Evolutionary conservation across 2,888 invertebrate species (phyloP).

Genomic region (Zygaena filipendulae): DNA sequence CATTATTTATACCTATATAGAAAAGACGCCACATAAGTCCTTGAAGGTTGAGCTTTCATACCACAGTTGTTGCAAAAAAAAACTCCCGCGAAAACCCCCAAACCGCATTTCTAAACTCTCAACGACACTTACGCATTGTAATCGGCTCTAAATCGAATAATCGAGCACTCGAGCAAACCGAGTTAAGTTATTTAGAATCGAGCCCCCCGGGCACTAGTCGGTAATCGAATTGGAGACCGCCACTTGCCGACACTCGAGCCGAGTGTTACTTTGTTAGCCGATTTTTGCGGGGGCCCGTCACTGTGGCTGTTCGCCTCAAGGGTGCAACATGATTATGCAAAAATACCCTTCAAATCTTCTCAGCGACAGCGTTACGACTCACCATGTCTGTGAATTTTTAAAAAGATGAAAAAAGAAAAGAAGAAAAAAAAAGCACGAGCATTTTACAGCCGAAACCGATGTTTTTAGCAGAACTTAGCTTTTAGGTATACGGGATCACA

Average conservation of each 20-base stretch:
- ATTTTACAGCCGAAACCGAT: too few species aligned
- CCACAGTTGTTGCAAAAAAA: conserved; percentile 10
- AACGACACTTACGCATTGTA: conserved; percentile 53
- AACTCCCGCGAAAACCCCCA: too few species aligned
- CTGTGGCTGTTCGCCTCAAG: conserved; percentile 21
- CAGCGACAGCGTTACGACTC: conserved; percentile 26
- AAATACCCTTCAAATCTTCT: conserved; percentile 28
- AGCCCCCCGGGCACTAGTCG: conserved; percentile 45
- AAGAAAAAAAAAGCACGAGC: too few species aligned
- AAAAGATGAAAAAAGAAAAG: too few species aligned
- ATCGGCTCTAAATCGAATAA: conserved; percentile 56
- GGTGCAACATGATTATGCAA: conserved; percentile 41
- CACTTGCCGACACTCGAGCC: conserved; percentile 55
- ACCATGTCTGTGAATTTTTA: conserved; percentile 17
- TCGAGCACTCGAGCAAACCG: conserved; percentile 51
- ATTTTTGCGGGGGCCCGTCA: conserved; percentile 39
- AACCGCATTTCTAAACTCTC: conserved; percentile 33
- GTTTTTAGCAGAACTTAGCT: too few species aligned
- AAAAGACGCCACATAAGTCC: too few species aligned
- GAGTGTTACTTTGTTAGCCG: conserved; percentile 62
- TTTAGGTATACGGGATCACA: too few species aligned
- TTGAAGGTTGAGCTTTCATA: too few species aligned
- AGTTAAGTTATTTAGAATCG: conserved; percentile 55
- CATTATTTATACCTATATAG: too few species aligned
- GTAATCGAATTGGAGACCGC: conserved; percentile 62